Percentiles rank a stretch among this genome's conserved stretches.
Conservation (phyloP, 2,113 vertebrate genomes). For the Tachysurus fulvidraco region DNA sequence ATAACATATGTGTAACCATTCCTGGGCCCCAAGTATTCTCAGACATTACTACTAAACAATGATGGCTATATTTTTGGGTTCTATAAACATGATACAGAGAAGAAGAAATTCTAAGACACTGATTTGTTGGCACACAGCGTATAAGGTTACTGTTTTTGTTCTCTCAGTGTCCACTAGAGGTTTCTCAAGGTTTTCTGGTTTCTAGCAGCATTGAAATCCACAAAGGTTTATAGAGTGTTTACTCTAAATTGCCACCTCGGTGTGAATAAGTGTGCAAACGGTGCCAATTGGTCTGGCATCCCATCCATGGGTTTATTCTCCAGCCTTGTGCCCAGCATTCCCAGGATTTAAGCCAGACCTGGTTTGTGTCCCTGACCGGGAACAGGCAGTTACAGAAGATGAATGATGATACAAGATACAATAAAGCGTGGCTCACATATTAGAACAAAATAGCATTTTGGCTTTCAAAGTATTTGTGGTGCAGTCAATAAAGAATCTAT, state of each 20-base stretch:
- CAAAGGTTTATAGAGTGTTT: neutral
- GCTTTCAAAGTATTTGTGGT: neutral
- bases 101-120: neutral
- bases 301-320: neutral
- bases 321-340: neutral
- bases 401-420: neutral
- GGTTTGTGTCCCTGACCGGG: too few relatives aligned
- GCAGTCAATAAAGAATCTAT: conserved; percentile 34
- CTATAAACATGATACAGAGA: neutral
- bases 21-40: neutral
- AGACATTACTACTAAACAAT: neutral
- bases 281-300: neutral
- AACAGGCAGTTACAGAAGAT: neutral
- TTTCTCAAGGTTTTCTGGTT: neutral
- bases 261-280: neutral
- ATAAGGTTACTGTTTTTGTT: neutral
- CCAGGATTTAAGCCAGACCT: too few relatives aligned
- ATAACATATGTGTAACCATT: neutral
- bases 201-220: neutral
- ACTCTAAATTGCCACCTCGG: neutral
- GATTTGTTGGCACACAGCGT: neutral
- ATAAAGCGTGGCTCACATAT: neutral
- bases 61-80: neutral
- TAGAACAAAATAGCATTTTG: neutral
- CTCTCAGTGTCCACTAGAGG: neutral